Base-by-base conservation (phyloP, 2,888 invertebrate species). In the Caenorhabditis plicata region DNA sequence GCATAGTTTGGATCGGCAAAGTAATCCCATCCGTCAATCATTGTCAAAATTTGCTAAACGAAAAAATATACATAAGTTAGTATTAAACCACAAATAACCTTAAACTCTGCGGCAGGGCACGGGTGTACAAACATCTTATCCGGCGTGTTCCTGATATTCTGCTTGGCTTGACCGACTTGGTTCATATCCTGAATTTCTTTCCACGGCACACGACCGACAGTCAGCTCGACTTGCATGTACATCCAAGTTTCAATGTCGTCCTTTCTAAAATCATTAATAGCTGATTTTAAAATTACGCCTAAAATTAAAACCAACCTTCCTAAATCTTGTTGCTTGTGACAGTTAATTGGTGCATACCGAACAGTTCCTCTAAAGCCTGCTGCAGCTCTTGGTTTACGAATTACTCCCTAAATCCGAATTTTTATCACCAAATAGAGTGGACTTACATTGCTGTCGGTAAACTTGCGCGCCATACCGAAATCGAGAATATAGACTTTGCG, bases 301-400 rank as follows among this genome's bases (percentile, higher is more conserved):
- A 11, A 32, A 22, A 8, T 39, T 38, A 27, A 8, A 11, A 26
- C 17, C 8, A 9, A 54, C 53, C 64, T 32, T 46, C 70, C 70
- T 26, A 75, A 48, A 23, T 75, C 75, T 13, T 64, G 31, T 49
- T 73, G 68, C 44, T 71, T 57, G 42, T 75, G 75, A 44, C 75
- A 75, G 22, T 72, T 68, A 31, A 76, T 70, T 33, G 76, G 73
- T 7, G 76, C 76, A 49, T 75, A 75, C 20, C 75, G 76, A 31
- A 75, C 76, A n/a, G 76, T 76, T 50, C 76, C 76, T 27, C 76
- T 71, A 60, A 76, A 76, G 8, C 75, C 76, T 39, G 76, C 75
- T 11, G 72, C 71, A 8, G 62, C 62, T 15, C 77, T 61, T 31
- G 77, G 77, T 44, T 73, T 76, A 27, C 70, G 49, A 47, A 70